Percentiles rank a stretch among this genome's conserved stretches.
Conservation (phyloP, 1,140 invertebrate species). For the Cardiocondyla obscurior region DNA sequence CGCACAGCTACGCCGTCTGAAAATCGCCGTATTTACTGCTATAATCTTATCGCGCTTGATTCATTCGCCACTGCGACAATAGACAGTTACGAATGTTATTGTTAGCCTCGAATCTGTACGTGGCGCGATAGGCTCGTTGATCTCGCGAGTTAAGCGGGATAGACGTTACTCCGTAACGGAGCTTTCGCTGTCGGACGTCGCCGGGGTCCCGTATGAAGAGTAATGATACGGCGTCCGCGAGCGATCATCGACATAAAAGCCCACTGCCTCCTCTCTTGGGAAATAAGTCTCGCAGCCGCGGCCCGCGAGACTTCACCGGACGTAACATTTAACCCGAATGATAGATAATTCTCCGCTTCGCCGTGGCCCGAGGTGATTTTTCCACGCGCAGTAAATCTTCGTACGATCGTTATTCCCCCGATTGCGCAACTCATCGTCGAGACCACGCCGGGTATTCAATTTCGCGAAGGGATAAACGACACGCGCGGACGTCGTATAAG, state of each 20-base stretch:
- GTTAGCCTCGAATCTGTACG: constrained; percentile 22
- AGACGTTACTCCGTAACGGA: constrained; percentile 60
- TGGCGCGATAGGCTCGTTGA: constrained; percentile 41
- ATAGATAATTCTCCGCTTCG: constrained; percentile 65
- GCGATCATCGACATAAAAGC: constrained; percentile 66
- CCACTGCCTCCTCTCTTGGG: constrained; percentile 53
- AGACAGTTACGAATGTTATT: constrained; percentile 46
- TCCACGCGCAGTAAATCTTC: constrained; percentile 38
- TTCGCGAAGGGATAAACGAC: constrained; percentile 5
- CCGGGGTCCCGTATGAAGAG: constrained; percentile 47
- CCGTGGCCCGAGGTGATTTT: constrained; percentile 49
- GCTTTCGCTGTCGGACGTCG: constrained; percentile 59
- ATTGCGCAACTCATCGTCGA: constrained; percentile 28
- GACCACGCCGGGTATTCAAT: constrained; percentile 20
- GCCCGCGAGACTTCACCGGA: constrained; percentile 55
- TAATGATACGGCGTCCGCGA: constrained; percentile 53
- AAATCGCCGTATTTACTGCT: background rate
- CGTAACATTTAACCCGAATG: constrained; percentile 65
- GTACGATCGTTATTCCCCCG: constrained; percentile 35
- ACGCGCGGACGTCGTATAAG: background rate
- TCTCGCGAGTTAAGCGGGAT: constrained; percentile 39
- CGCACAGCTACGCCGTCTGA: background rate
- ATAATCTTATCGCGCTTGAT: background rate
- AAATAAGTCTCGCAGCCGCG: constrained; percentile 40
- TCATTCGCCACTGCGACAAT: constrained; percentile 8